Evolutionary conservation across 1,140 invertebrate genomes (phyloP), one percentile per base, ranked within the genome.

Genomic region (Physella acuta): DNA sequence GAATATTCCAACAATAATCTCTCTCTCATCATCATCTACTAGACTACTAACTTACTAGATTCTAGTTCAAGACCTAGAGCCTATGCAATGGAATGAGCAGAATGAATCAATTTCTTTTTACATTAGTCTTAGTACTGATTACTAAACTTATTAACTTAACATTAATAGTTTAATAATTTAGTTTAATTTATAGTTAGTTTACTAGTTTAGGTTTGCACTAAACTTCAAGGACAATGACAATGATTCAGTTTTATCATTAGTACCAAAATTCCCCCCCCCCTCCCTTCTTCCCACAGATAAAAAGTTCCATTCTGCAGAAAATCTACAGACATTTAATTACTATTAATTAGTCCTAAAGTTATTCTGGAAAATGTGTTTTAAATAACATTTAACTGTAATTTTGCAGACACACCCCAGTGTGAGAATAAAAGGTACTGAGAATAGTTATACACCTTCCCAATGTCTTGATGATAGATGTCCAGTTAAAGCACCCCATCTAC

Each of bases 371-470:
- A 60, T 31, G 5, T 14, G 24, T 31, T 44, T 44, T 44, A 16
- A 24, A 5, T 24, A 30, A 26, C 11, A 44, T 39, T 11, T 49
- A 60, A 44, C 8, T 30, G 59, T 71, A 69, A 34, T 71, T 67
- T 76, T 79, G 59, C 71, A 85, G 84, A 82, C 82, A 37, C 84
- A 85, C 76, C 81, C 84, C 28, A 85, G 84, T 78, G 80, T 85
- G 1, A 71, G 84, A 33, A 83, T 85, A 34, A 84, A 82, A 75
- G 84, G 84, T 14, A 84, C 82, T 66, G 84, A 85, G 67, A 82
- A 78, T 66, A 80, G 77, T 52, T 85, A 78, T 73, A 76, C 78
- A 26, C 84, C 84, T 31, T 72, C 77, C 11, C 73, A 76, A 64
- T 85, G 84, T 73, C 67, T 77, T 17, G 82, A 84, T 71, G 72